These are phyloP conservation scores for Spatulosminthurus flaviceps DNA, from an alignment of 2,888 invertebrate genomes.

Conservation along the genomic window DNA sequence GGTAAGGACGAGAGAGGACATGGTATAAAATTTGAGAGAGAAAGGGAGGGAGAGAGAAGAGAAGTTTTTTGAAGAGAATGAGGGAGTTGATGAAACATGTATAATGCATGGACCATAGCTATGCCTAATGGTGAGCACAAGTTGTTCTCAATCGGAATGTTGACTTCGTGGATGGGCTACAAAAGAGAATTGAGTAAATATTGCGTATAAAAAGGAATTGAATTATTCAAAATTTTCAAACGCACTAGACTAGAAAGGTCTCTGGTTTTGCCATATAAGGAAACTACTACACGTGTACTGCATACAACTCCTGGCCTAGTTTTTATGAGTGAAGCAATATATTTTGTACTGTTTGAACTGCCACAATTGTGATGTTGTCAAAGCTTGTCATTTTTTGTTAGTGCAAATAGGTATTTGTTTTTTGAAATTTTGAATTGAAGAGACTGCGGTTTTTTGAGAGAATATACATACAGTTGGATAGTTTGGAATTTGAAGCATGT, in stretches of 20 bases:
- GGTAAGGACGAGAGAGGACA: too few species aligned
- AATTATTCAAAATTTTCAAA: neutral
- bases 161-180: conserved; percentile 43
- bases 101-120: conserved; percentile 53
- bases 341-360: too few species aligned
- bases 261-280: too few species aligned
- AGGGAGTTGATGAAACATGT: conserved; percentile 44
- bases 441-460: too few species aligned
- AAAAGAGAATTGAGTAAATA: conserved; percentile 24
- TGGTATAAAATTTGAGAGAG: neutral
- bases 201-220: neutral
- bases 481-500: too few species aligned
- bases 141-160: conserved; percentile 45
- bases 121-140: conserved; percentile 47
- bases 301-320: neutral
- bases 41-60: neutral
- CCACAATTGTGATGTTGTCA: too few species aligned
- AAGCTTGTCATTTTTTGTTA: too few species aligned
- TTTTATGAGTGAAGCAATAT: neutral
- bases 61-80: neutral
- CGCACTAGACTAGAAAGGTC: too few species aligned
- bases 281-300: too few species aligned
- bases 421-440: too few species aligned
- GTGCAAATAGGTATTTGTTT: too few species aligned
- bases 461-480: too few species aligned